Evolutionary conservation across 2,888 invertebrate genomes (phyloP), one percentile per base, ranked within the genome.

Genomic region (Smittia sp.): DNA sequence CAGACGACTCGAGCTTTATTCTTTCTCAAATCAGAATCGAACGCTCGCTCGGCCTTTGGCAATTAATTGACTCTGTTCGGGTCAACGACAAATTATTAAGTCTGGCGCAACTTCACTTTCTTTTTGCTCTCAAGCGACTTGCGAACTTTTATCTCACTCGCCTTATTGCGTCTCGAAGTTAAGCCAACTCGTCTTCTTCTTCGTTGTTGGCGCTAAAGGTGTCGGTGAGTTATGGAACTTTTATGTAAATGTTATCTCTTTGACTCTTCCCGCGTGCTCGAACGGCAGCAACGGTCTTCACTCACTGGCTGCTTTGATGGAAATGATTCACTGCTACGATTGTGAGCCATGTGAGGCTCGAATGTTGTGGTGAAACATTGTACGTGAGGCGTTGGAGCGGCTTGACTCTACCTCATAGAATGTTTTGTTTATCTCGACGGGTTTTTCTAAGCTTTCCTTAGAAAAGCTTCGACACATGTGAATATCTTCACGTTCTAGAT

Each of bases 261-360:
- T n/a, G 52, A n/a, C 52, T n/a, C 15, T n/a, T n/a, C 15, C 52
- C 52, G 15, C 52, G 52, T 15, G 52, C 15, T 52, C 52, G 15
- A 52, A n/a, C n/a, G n/a, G 7, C 15, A n/a, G n/a, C n/a, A 58
- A 58, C 58, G 58, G 58, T 58, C 58, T 58, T 4, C 58, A 58
- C 58, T 58, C 58, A n/a, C 22, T 58, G 18, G 22, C 13, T 20
- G 4, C 7, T 58, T 18, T 58, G 58, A 58, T 22, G 9, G 18
- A 58, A 58, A 58, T 58, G 58, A 58, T 58, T 58, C 58, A 9
- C 18, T 32, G 46, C 15, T 20, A 22, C 22, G 20, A 58, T 3
- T 18, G 58, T 13, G 58, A 58, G 58, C 18, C 18, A 18, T 58
- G 58, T 58, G 58, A 7, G 9, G 18, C 7, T 18, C 22, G 22